A percentile compares a stretch with the other conserved stretches of the same genome.
phyloP scores from a whole-genome alignment of 2,888 invertebrate genomes.

The Mallateleia sp. region DNA sequence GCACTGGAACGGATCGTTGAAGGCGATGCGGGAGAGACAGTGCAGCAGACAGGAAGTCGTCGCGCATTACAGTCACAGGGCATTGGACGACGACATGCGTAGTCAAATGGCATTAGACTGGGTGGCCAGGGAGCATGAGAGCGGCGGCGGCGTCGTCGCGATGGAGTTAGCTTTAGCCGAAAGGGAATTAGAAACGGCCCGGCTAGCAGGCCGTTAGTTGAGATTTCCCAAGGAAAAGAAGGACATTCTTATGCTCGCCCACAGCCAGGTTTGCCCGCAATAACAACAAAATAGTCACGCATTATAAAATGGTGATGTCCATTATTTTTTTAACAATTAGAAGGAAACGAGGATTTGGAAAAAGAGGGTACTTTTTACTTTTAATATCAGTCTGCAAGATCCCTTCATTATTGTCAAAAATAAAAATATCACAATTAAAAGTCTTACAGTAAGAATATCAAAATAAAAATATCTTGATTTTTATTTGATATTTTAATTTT shows the following conservation, averaged over 20 bases:
- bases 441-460: no score
- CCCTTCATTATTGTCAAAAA: no score
- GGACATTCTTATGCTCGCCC: conserved; percentile 97
- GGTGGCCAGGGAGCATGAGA: conserved; percentile 95
- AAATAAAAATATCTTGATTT: no score
- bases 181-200: conserved; percentile 95
- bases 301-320: background rate
- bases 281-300: conserved; percentile 77
- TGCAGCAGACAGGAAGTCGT: conserved; percentile 98
- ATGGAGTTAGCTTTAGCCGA: conserved; percentile 96
- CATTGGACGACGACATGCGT: conserved; percentile 98
- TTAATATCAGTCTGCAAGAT: no score
- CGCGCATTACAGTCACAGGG: conserved; percentile 97
- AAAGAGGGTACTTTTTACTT: no score
- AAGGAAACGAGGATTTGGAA: no score
- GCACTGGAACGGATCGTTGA: conserved; percentile 99
- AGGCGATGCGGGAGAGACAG: conserved; percentile 98
- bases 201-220: conserved; percentile 96
- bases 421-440: no score
- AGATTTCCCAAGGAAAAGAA: conserved; percentile 99
- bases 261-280: conserved; percentile 93
- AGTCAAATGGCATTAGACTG: conserved; percentile 99
- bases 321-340: background rate
- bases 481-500: no score
- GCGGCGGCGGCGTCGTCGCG: conserved; percentile 93